Evolutionary conservation across 2,888 invertebrate species (phyloP), one percentile per base, ranked within the genome.

Genomic region (Drosophila koepferae): DNA sequence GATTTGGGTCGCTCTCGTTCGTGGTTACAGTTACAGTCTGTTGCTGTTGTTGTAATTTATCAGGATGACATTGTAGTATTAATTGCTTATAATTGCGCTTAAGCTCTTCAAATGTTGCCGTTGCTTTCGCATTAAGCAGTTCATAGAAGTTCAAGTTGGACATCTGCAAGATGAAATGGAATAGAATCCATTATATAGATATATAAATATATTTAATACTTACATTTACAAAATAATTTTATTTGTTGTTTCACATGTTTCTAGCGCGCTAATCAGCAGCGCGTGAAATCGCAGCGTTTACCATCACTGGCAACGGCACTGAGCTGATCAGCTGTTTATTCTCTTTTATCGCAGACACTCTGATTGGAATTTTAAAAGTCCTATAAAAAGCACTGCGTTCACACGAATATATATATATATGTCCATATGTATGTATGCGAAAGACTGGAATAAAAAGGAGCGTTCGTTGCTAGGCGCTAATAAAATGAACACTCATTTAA

Each of bases 61-160:
- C 93, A 54, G 93, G 93, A 92, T 93, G 93, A 91, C 89, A 90
- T 86, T 91, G 91, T 80, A 93, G 82, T 77, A 93, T 91, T 79
- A 93, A 89, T 82, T 91, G 90, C 74, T 92, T 93, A 82, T 93
- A 93, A 79, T 91, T 92, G 65, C 80, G 78, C 77, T 92, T 93
- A 61, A 93, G 82, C 78, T 92, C 90, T 53, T 92, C 91, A 40
- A 87, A 72, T 20, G 79, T 91, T 64, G 92, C 91, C 53, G 72
- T 86, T 61, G 86, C 55, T 40, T 61, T 41, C 41, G 82, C 82
- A 64, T 92, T 86, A 28, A 93, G 83, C 60, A 92, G 89, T 62
- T 92, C 92, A 82, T 93, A 93, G 70, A 86, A 92, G 85, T 90
- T 91, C 51, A 77, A 90, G 80, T 90, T 90, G 20, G 77, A 43